phyloP scores from a whole-genome alignment of 2,113 vertebrate genomes.

The Probosciger aterrimus region DNA sequence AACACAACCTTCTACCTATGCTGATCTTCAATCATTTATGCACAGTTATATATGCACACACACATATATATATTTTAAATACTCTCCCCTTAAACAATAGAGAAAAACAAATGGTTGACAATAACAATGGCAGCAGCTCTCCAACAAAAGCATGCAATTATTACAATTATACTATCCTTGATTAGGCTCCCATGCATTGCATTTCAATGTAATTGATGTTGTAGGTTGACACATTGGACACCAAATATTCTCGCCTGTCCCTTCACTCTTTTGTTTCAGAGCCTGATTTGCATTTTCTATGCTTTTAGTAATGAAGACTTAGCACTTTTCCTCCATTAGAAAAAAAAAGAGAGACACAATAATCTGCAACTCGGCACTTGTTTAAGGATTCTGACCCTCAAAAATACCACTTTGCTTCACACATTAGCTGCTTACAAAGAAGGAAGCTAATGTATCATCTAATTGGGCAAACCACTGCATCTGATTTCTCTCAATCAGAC shows the following conservation, averaged over 20 bases:
- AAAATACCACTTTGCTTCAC: conserved; percentile 99
- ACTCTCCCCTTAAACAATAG: conserved; percentile 78
- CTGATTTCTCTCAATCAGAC: conserved; percentile 99
- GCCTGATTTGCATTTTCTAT: conserved; percentile 88
- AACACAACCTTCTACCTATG: conserved; percentile 72
- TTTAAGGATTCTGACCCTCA: conserved; percentile 99
- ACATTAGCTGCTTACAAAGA: conserved; percentile 99
- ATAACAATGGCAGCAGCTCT: conserved; percentile 85
- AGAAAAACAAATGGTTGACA: conserved; percentile 87
- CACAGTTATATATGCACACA: conserved; percentile 62
- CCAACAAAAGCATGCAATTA: conserved; percentile 90
- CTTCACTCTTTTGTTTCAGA: conserved; percentile 87
- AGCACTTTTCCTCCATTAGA: conserved; percentile 95
- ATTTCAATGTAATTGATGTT: conserved; percentile 94
- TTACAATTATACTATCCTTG: conserved; percentile 89
- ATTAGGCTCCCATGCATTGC: conserved; percentile 89
- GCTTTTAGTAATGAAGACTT: conserved; percentile 98
- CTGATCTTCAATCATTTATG: conserved; percentile 69
- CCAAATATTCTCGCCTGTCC: conserved; percentile 90
- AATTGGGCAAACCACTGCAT: conserved; percentile 99
- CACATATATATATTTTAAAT: conserved; percentile 75
- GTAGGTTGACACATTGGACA: conserved; percentile 91
- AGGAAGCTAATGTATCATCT: conserved; percentile 99
- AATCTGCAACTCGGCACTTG: conserved; percentile 90
- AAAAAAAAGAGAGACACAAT: conserved; percentile 84